Evolutionary conservation across 30 jellyfish, hydroid and myxozoan genomes (phyloP), one percentile per base, ranked within the genome.

Genomic region (Nemopilema nomurai): DNA sequence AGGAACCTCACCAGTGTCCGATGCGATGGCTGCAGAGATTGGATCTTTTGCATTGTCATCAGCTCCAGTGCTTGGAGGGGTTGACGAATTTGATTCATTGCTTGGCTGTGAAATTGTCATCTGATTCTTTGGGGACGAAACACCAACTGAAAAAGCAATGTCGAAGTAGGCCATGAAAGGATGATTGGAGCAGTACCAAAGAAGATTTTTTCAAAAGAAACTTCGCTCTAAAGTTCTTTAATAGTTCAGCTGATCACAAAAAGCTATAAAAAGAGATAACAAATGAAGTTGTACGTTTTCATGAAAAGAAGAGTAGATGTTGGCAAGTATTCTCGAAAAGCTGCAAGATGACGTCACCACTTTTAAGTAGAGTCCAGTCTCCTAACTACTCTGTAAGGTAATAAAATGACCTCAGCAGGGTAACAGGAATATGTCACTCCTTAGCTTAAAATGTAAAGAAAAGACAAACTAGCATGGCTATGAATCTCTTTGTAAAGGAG

Each of bases 1-100:
- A 13, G 93, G 93, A 69, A 67, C 93, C 71, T 73, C 93, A 16
- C 93, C 93, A 64, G 93, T 84, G 71, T 84, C 93, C 21, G 93
- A 73, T 20, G 88, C 93, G 25, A 84, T 53, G 30, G 93, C 25
- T 20, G 84, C 87, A 31, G 93, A 81, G 6, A 74, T 87, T 7
- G 93, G 87, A 49, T 84, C 62, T 25, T 84, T 84, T 1, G 82
- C 41, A 24, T 20, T 25, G 7, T 50, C 87, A 71, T 80, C 31
- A 8, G 65, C 28, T n/a, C 83, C 30, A 19, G 87, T 1, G 31
- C 66, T 73, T 28, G 51, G 4, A 4, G 16, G 8, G 33, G 79
- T 21, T 69, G 79, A 1, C 17, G 57, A 41, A 41, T 41, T 41
- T 3, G 57, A 41, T 41, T 6, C 57, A 41, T 41, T 41, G 13